A percentile compares a stretch with the other conserved stretches of the same genome.
Evolutionary conservation across 2,888 invertebrate species (phyloP).

Genomic region (Cantharis flavilabris): DNA sequence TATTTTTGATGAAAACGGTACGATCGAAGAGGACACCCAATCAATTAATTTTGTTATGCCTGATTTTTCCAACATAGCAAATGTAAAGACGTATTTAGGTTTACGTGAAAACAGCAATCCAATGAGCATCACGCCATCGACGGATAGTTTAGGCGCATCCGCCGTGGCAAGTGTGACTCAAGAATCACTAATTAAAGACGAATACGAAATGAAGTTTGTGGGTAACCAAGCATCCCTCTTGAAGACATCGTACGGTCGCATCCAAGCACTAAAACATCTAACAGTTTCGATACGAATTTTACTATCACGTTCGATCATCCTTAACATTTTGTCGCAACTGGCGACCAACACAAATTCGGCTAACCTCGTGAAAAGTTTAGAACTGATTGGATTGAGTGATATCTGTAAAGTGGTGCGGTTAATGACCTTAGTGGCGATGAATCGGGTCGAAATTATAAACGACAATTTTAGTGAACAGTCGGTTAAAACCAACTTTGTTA

Average conservation of each 20-base stretch:
- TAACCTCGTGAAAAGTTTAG: conserved; percentile 48
- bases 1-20: conserved; percentile 37
- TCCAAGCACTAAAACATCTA: conserved; percentile 59
- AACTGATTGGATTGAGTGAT: conserved; percentile 59
- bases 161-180: conserved; percentile 52
- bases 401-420: conserved; percentile 62
- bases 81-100: conserved; percentile 48
- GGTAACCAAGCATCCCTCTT: conserved; percentile 60
- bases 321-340: conserved; percentile 59
- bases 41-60: conserved; percentile 43
- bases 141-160: conserved; percentile 61
- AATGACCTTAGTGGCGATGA: conserved; percentile 64
- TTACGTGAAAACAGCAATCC: conserved; percentile 47
- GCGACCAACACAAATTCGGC: conserved; percentile 46
- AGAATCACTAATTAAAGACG: conserved; percentile 42
- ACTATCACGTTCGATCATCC: conserved; percentile 61
- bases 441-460: conserved; percentile 52
- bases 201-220: conserved; percentile 48
- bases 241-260: conserved; percentile 56
- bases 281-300: conserved; percentile 60
- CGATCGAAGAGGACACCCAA: conserved; percentile 48
- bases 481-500: conserved; percentile 43
- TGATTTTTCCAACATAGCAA: conserved; percentile 45
- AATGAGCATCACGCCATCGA: conserved; percentile 52
- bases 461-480: conserved; percentile 6